phyloP scores from a whole-genome alignment of 64 coral and sea anemone species.

The Actinia tenebrosa region DNA sequence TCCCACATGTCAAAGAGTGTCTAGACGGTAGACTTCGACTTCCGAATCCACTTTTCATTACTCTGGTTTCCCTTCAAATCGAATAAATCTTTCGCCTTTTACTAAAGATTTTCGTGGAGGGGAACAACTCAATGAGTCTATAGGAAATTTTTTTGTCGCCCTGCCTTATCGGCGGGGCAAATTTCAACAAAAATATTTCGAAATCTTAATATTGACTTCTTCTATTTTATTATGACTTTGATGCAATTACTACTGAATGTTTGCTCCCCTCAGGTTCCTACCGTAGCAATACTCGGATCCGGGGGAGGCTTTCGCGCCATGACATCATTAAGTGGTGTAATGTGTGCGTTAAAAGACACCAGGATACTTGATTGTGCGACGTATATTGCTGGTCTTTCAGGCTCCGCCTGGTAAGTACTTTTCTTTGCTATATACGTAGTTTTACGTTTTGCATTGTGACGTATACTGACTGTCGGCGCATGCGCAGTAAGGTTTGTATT shows the following conservation, averaged over 20 bases:
- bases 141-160: slow-evolving; percentile 71
- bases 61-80: slow-evolving; percentile 7
- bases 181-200: background rate
- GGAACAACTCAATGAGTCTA: slow-evolving; percentile 70
- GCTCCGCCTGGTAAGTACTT: slow-evolving; percentile 55
- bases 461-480: no score
- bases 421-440: no score
- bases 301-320: slow-evolving; percentile 78
- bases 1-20: background rate
- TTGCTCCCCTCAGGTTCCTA: slow-evolving; percentile 51
- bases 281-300: slow-evolving; percentile 62
- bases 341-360: slow-evolving; percentile 44
- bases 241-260: background rate
- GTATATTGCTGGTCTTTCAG: slow-evolving; percentile 62
- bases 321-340: slow-evolving; percentile 45
- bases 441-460: no score
- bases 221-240: background rate
- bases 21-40: background rate
- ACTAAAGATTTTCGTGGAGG: slow-evolving; percentile 55
- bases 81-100: no score
- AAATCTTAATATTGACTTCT: background rate
- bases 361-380: slow-evolving; percentile 47
- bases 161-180: slow-evolving; percentile 34
- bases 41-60: background rate
- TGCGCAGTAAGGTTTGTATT: no score